Evolutionary conservation across 1,140 invertebrate species (phyloP), one percentile per base, ranked within the genome.

Genomic region (Drosophila persimilis): DNA sequence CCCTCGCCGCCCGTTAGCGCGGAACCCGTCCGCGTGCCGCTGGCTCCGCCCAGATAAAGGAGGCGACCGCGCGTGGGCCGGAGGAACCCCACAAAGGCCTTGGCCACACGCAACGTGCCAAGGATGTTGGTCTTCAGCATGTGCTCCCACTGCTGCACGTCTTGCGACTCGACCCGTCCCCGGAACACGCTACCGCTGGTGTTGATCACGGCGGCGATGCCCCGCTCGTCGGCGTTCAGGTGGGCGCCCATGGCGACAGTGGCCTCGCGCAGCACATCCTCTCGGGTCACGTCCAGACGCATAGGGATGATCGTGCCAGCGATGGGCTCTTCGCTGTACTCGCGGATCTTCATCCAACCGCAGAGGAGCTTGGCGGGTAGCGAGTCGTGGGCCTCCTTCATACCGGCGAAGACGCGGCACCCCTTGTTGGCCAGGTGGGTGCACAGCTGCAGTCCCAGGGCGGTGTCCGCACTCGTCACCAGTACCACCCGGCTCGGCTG

Each of bases 121-220:
- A 96, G 92, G 41, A 96, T 94, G 80, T 96, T 97, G 45, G 95
- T 94, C 62, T 95, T 94, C 2, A 96, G 91, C 92, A 96, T 95
- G 11, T 94, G 93, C 84, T 96, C 96, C 95, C 95, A 96, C 78
- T 95, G 95, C 1, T 94, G 92, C 2, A 95, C 94, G 58, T 96
- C 94, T 78, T 96, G 96, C 55, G 93, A 93, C 58, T 95, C 95
- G 31, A 95, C 93, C 24, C 94, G 92, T n/a, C 95, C 94, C 59
- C 94, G 92, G 90, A 95, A 93, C 53, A 94, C 94, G 65, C 94
- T 93, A 11, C 96, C 96, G 9, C 95, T 95, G 1, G 96, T 96
- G 89, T 96, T 96, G 46, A 97, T 94, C 3, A 97, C 95, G 35
- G 95, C 95, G 94, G 95, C 96, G 55, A 97, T 93, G 71, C 96